Evolutionary conservation across 1,140 invertebrate species (phyloP).

Genomic region (Halictus rubicundus): DNA sequence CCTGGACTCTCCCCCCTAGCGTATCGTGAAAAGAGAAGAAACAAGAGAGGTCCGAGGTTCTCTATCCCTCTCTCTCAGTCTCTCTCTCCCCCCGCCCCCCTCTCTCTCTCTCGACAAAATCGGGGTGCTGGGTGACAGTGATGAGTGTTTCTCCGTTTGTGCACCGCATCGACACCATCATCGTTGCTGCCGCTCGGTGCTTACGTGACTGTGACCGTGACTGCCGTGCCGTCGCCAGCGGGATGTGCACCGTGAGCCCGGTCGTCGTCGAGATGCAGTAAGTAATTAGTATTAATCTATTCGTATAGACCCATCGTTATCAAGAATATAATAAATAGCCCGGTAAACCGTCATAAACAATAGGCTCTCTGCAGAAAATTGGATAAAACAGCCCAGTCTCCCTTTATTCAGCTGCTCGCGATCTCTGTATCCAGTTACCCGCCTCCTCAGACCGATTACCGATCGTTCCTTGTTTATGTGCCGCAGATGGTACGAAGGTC

Average conservation of each 20-base stretch:
- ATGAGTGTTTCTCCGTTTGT: conserved; percentile 55
- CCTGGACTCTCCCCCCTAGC: conserved; percentile 33
- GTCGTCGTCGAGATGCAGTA: conserved; percentile 53
- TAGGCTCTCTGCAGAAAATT: too few relatives aligned
- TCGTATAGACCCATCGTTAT: too few relatives aligned
- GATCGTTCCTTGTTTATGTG: conserved; percentile 30
- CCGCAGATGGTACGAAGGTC: conserved; percentile 49
- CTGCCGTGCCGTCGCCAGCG: conserved; percentile 41
- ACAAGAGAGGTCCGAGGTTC: too few relatives aligned
- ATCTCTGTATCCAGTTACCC: too few relatives aligned
- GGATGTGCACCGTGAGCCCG: conserved; percentile 36
- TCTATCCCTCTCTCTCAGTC: too few relatives aligned
- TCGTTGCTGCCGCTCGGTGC: conserved; percentile 9
- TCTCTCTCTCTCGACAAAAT: too few relatives aligned
- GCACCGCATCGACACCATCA: neutral
- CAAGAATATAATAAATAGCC: too few relatives aligned
- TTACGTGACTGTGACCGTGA: conserved; percentile 64
- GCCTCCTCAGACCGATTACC: neutral
- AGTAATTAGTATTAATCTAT: conserved; percentile 27
- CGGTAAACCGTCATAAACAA: too few relatives aligned
- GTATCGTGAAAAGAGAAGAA: neutral
- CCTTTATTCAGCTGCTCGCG: too few relatives aligned
- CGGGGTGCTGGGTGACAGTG: conserved; percentile 53
- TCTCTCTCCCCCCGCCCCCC: too few relatives aligned
- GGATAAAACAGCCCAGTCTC: too few relatives aligned